Conservation (phyloP, 2,113 vertebrate species). For the human (Homo sapiens) region DNA sequence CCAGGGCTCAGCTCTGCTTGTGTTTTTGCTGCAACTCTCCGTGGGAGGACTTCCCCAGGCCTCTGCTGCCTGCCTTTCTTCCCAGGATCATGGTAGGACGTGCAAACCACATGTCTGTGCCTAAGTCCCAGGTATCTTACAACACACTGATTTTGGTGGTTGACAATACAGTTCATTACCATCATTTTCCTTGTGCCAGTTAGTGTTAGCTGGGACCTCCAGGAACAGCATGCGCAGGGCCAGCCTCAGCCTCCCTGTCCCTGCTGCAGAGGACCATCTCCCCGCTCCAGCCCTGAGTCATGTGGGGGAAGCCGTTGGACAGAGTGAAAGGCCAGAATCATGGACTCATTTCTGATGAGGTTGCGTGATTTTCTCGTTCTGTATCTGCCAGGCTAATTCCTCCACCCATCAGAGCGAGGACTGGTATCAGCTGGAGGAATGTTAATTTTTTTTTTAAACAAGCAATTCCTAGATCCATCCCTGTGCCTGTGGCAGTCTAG, state of each 20-base stretch:
- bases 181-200: not conserved
- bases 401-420: not conserved
- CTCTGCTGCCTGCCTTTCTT: not conserved
- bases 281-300: not conserved
- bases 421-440: not conserved
- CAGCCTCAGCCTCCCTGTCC: not conserved
- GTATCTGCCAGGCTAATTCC: not conserved
- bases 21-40: not conserved
- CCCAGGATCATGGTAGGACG: fast-evolving
- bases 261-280: not conserved
- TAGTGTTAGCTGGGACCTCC: not conserved
- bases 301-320: fast-evolving
- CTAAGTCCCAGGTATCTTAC: not conserved
- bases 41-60: not conserved
- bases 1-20: not conserved
- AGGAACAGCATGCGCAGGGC: not conserved
- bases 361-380: not conserved
- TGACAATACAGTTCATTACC: not conserved
- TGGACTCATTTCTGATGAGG: not conserved
- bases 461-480: not conserved
- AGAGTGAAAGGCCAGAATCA: not conserved
- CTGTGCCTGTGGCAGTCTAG: not conserved
- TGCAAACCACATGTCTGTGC: fast-evolving
- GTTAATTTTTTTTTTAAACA: not conserved
- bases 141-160: too few species aligned